Evolutionary conservation across 2,113 vertebrate species (phyloP), one percentile per base, ranked within the genome.

Genomic region (Hystrix brachyura): DNA sequence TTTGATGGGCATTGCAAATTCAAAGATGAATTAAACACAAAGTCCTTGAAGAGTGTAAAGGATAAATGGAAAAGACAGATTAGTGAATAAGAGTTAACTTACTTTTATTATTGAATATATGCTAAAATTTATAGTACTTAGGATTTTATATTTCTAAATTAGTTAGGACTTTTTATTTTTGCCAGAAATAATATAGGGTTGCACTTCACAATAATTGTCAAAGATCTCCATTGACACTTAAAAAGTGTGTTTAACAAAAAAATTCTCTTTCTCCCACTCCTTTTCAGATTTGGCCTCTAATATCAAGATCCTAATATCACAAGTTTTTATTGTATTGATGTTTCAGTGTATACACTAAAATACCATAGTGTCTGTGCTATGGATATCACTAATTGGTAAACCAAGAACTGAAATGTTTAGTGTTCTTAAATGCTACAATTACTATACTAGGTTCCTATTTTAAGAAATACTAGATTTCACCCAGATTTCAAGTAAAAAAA

Each of bases 271-370:
- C 18, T 95, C 67, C 38, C 25, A 46, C 55, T 92, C 14, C n/a
- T 86, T 85, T 97, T 90, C 27, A 69, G 60, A 86, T 57, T 1
- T 81, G 19, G 9, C 87, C 48, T 78, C 34, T 94, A 48, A 94
- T 90, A 62, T 59, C 48, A 90, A 43, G 29, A n/a, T 43, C 60
- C 69, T 88, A 32, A 43, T 91, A 69, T 21, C 27, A 60, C 14
- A 93, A 34, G n/a, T 69, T 87, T 51, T 90, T 90, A 55, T 62
- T 93, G 62, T 94, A 34, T 89, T 91, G 48, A 18, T 65, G 34
- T 11, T 90, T 96, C 82, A 55, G 76, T 84, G 64, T 83, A 57
- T 55, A 34, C 32, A 92, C 87, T 78, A 78, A 62, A 84, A 90
- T 79, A 13, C 43, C 59, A 34, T 19, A 32, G 1, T 46, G 25